These are phyloP conservation scores for Setipinna tenuifilis DNA, from an alignment of 2,797 vertebrate genomes.

Conservation along the genomic window DNA sequence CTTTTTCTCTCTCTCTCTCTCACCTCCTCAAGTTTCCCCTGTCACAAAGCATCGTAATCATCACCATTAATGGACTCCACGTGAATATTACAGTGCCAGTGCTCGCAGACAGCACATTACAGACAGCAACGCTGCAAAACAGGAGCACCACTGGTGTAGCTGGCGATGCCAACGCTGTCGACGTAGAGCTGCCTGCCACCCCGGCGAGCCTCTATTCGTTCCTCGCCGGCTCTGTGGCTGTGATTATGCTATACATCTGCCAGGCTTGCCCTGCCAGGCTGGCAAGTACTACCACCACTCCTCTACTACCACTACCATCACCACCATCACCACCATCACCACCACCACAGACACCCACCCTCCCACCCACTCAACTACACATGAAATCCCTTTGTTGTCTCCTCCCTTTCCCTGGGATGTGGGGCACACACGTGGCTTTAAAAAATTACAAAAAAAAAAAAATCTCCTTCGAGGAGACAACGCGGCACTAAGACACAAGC, in stretches of 20 bases:
- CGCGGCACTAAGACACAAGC: slow-evolving; percentile 36
- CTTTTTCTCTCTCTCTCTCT: not conserved
- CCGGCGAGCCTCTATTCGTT: slow-evolving; percentile 45
- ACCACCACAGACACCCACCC: not conserved
- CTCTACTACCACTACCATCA: not conserved
- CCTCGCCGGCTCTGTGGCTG: slow-evolving; percentile 43
- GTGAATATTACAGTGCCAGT: slow-evolving; percentile 20
- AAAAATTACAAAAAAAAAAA: slow-evolving; percentile 32
- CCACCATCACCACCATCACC: slow-evolving; percentile 23
- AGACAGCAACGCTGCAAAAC: not conserved
- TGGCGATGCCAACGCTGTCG: not conserved
- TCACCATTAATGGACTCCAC: slow-evolving; percentile 23
- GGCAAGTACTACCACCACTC: no score
- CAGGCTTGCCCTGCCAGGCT: slow-evolving; percentile 54
- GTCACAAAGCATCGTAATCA: slow-evolving; percentile 22
- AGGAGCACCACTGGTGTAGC: slow-evolving; percentile 5
- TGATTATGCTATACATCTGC: slow-evolving; percentile 60
- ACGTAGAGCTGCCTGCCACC: not conserved
- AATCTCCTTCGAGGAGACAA: slow-evolving; percentile 2
- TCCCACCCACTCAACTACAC: slow-evolving; percentile 35
- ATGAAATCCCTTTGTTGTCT: slow-evolving; percentile 54
- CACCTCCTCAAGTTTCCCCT: slow-evolving; percentile 10
- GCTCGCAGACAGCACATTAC: not conserved
- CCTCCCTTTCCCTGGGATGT: slow-evolving; percentile 29
- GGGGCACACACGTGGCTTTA: slow-evolving; percentile 57